A percentile compares a stretch with the other conserved stretches of the same genome.
These are phyloP conservation scores for Apoderus coryli DNA, from an alignment of 2,888 invertebrate genomes.

Conservation along the genomic window DNA sequence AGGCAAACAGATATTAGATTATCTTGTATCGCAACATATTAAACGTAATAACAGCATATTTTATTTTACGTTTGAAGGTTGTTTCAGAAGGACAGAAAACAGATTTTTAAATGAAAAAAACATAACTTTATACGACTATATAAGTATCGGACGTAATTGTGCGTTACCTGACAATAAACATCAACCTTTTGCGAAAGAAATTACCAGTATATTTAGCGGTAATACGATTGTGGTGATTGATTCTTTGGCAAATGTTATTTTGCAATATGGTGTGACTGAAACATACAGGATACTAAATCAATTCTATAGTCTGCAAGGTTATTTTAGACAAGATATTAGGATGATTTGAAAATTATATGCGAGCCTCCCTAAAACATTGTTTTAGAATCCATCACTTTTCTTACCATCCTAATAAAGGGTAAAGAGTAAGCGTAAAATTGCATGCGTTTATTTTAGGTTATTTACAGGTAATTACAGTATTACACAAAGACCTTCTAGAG, in stretches of 20 bases:
- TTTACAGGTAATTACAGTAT: slow-evolving; percentile 23
- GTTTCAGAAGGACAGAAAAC: slow-evolving; percentile 16
- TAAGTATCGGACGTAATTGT: slow-evolving; percentile 20
- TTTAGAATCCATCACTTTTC: too few relatives aligned
- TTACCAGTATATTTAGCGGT: slow-evolving; percentile 15
- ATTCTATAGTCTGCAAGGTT: slow-evolving; percentile 28
- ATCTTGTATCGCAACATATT: slow-evolving; percentile 22
- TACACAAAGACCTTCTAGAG: slow-evolving; percentile 38
- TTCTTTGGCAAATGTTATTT: slow-evolving; percentile 25
- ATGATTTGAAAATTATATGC: too few relatives aligned
- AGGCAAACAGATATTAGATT: slow-evolving; percentile 21
- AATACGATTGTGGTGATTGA: slow-evolving; percentile 25
- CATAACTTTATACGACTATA: slow-evolving; percentile 21
- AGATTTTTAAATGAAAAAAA: slow-evolving; percentile 11
- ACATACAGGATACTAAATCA: slow-evolving; percentile 24
- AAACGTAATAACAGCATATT: slow-evolving; percentile 18
- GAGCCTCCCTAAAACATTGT: too few relatives aligned
- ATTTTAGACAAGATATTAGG: too few relatives aligned
- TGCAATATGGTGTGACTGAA: slow-evolving; percentile 21
- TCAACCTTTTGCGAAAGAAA: slow-evolving; percentile 15
- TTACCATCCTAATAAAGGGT: not conserved
- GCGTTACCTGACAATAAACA: slow-evolving; percentile 10
- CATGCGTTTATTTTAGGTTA: slow-evolving; percentile 17
- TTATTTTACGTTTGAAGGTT: slow-evolving; percentile 26
- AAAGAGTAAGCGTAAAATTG: slow-evolving; percentile 4